These are phyloP conservation scores for Dynastes maya DNA, from an alignment of 2,888 invertebrate genomes.

Conservation along the genomic window DNA sequence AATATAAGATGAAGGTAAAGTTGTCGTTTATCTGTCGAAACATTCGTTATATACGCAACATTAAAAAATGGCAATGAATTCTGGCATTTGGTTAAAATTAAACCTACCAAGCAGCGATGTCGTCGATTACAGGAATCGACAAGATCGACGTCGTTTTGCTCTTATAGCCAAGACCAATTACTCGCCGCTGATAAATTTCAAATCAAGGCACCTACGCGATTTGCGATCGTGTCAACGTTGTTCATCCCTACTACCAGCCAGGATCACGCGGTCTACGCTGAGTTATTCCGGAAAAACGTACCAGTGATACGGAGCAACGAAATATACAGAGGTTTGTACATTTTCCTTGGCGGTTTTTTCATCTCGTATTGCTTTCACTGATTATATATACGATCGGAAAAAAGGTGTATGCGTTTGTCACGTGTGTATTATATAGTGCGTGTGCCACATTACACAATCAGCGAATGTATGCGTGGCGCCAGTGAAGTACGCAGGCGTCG, in stretches of 20 bases:
- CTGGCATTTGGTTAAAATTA: no score
- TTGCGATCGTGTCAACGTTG: conserved; percentile 40
- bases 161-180: conserved; percentile 29
- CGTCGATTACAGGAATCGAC: not conserved
- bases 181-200: conserved; percentile 40
- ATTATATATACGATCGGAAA: conserved; percentile 28
- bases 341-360: conserved; percentile 27
- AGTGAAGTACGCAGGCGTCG: conserved; percentile 63
- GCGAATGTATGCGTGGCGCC: conserved; percentile 68
- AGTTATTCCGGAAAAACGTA: conserved; percentile 28
- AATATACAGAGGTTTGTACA: not conserved
- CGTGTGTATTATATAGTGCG: conserved; percentile 63
- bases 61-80: no score
- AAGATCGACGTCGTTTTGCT: not conserved
- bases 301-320: conserved; percentile 3
- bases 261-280: conserved; percentile 38
- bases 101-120: no score
- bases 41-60: no score
- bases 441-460: conserved; percentile 67
- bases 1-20: no score
- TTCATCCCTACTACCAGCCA: conserved; percentile 30
- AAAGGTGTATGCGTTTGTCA: conserved; percentile 46
- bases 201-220: conserved; percentile 40
- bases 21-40: no score
- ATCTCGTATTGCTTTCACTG: conserved; percentile 28